A percentile compares a stretch with the other conserved stretches of the same genome.
These are phyloP conservation scores for Ectropis crepuscularia DNA, from an alignment of 2,888 invertebrate genomes.

Conservation along the genomic window DNA sequence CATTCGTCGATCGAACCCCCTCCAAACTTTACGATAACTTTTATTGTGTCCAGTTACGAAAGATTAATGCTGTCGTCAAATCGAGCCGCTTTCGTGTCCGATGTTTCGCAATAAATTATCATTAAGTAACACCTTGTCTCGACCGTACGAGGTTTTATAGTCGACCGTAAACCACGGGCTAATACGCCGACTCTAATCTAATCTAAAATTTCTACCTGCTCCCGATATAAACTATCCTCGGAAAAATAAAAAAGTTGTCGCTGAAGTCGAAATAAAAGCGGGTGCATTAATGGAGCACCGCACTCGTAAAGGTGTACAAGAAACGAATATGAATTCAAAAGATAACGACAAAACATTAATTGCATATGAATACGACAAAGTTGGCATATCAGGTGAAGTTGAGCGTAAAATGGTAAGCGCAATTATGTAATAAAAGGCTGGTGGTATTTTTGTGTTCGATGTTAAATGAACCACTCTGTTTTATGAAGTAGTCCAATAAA, in stretches of 20 bases:
- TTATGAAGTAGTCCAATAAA: constrained; percentile 76
- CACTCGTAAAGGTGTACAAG: constrained; percentile 55
- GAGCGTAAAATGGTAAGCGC: constrained; percentile 60
- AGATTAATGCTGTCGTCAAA: constrained; percentile 78
- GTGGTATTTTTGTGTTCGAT: constrained; percentile 55
- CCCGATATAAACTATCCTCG: constrained; percentile 62
- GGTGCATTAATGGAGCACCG: constrained; percentile 57
- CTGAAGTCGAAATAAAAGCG: constrained; percentile 54
- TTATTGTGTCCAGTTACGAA: constrained; percentile 70
- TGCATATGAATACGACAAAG: constrained; percentile 59
- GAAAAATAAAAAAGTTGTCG: constrained; percentile 53
- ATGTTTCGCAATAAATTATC: constrained; percentile 80
- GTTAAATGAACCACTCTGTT: constrained; percentile 75
- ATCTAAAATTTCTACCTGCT: constrained; percentile 77
- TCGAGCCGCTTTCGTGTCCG: constrained; percentile 60
- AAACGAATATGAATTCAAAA: constrained; percentile 63
- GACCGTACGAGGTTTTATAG: constrained; percentile 67
- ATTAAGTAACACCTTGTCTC: constrained; percentile 80
- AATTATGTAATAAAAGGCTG: constrained; percentile 75
- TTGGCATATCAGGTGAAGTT: constrained; percentile 49
- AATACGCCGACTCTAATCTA: constrained; percentile 68
- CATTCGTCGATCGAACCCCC: constrained; percentile 59
- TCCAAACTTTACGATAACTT: constrained; percentile 57
- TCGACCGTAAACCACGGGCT: constrained; percentile 68
- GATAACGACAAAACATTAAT: constrained; percentile 55